Evolutionary conservation across 2,113 vertebrate genomes (phyloP).

Genomic region (Apteryx owenii): DNA sequence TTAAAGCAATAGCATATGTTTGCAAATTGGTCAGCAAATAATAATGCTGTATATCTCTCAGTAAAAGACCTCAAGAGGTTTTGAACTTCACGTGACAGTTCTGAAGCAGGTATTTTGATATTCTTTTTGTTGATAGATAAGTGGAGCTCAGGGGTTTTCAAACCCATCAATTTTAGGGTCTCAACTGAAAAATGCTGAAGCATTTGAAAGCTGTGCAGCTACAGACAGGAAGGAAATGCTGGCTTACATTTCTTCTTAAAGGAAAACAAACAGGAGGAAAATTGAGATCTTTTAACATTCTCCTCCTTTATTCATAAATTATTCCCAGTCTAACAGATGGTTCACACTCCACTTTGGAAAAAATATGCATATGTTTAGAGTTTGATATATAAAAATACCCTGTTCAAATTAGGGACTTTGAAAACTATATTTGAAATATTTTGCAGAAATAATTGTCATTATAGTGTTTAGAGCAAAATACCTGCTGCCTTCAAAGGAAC

Average conservation of each 20-base stretch:
- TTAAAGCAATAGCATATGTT: neutral
- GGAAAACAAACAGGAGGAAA: neutral
- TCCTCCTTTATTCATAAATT: neutral
- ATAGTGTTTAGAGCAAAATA: neutral
- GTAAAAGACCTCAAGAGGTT: neutral
- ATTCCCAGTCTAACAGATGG: neutral
- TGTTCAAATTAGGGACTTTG: neutral
- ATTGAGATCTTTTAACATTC: neutral
- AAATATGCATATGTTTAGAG: neutral
- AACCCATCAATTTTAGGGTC: neutral
- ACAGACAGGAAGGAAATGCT: neutral
- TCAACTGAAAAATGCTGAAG: neutral
- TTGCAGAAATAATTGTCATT: neutral
- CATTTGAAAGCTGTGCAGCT: neutral
- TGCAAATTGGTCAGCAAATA: constrained; percentile 5
- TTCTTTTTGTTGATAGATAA: neutral
- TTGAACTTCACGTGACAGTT: neutral
- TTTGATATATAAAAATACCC: neutral
- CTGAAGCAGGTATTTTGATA: neutral
- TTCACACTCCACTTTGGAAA: neutral
- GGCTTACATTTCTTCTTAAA: neutral
- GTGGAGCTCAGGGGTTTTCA: neutral
- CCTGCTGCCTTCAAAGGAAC: neutral
- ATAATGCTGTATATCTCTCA: neutral
- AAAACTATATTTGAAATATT: neutral